Conservation (phyloP, 2,113 vertebrate genomes). For the Pundamilia nyererei region DNA sequence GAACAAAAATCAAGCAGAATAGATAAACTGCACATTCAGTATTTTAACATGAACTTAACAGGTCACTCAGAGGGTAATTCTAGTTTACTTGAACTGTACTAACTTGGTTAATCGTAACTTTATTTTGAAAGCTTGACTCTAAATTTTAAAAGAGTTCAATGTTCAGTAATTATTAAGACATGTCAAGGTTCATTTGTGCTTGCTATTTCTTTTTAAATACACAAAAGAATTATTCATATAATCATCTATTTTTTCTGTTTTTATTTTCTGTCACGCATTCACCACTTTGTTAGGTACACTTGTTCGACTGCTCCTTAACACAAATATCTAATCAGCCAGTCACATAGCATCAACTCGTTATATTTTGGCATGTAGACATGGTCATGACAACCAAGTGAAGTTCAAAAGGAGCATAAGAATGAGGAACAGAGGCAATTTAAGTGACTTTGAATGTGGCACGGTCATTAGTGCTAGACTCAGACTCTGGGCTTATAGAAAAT, state of each 20-base stretch:
- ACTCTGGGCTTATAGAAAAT: not conserved
- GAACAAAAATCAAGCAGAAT: not conserved
- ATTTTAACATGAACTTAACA: not conserved
- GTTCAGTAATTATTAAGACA: not conserved
- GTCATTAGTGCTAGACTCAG: not conserved
- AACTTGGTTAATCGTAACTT: not conserved
- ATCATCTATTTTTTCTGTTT: not conserved
- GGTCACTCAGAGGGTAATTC: not conserved
- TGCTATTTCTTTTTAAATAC: not conserved
- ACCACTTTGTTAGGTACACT: not conserved
- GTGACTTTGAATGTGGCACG: not conserved
- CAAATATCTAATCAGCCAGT: not conserved
- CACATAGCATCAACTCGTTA: not conserved
- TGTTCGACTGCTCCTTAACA: not conserved
- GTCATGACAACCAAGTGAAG: not conserved
- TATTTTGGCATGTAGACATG: not conserved
- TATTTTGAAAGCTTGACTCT: not conserved
- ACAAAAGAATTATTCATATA: not conserved
- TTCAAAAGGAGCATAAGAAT: not conserved
- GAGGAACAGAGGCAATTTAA: not conserved
- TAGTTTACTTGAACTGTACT: not conserved
- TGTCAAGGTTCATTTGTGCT: not conserved
- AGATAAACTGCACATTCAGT: not conserved
- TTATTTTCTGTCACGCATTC: not conserved
- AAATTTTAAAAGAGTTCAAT: not conserved